Percentiles rank a stretch among this genome's conserved stretches.
phyloP scores from a whole-genome alignment of 1,140 invertebrate species.

The Pseudomyrmex dendroicus region DNA sequence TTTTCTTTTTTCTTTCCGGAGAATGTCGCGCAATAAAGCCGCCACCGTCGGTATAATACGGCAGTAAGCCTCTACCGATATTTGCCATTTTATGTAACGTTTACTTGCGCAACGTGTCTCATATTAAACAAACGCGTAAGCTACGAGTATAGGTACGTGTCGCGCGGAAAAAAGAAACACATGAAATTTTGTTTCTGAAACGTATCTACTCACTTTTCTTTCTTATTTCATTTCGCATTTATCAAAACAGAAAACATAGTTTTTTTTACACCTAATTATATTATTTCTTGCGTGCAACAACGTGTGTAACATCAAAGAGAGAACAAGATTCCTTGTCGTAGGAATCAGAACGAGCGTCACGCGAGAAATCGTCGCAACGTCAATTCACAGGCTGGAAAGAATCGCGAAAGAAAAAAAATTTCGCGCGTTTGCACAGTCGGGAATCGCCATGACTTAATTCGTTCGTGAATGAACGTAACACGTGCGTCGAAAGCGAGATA shows the following conservation, averaged over 20 bases:
- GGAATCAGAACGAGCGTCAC: not conserved
- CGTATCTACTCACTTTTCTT: not conserved
- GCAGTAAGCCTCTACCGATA: constrained; percentile 81
- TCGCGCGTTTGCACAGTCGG: constrained; percentile 68
- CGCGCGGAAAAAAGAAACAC: not conserved
- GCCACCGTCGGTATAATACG: constrained; percentile 79
- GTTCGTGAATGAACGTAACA: constrained; percentile 52
- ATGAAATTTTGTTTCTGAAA: not conserved
- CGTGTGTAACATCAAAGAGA: constrained; percentile 5
- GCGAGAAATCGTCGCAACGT: constrained; percentile 13
- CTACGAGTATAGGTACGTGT: constrained; percentile 48
- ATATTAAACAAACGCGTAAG: constrained; percentile 82
- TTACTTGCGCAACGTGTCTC: constrained; percentile 74
- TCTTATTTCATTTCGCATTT: not conserved
- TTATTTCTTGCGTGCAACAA: not conserved
- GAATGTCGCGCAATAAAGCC: constrained; percentile 79
- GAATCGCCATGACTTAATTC: constrained; percentile 66
- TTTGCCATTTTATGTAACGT: constrained; percentile 83
- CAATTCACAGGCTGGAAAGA: constrained; percentile 47
- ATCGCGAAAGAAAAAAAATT: constrained; percentile 20
- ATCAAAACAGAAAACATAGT: constrained; percentile 5
- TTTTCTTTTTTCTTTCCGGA: constrained; percentile 61
- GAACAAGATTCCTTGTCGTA: constrained; percentile 8
- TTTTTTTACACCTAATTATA: not conserved
- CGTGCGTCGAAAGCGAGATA: constrained; percentile 6